Evolutionary conservation across 2,113 vertebrate genomes (phyloP).

Genomic region (Mionectes macconnelli): DNA sequence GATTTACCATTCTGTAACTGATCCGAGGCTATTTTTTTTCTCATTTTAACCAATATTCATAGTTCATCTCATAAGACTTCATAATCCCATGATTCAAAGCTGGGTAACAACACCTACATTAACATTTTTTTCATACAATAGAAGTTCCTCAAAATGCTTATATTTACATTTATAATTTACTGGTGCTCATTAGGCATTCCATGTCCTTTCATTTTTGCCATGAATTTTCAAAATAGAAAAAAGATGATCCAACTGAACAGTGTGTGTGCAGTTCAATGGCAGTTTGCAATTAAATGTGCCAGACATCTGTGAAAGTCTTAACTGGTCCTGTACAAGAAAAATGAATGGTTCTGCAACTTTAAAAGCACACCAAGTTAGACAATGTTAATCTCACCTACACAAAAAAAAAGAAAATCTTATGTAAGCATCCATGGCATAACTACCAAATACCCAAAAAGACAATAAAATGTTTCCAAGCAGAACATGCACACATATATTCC

Average conservation of each 20-base stretch:
- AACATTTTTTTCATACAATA: not conserved
- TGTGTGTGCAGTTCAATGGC: not conserved
- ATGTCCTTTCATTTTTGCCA: not conserved
- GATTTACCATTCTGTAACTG: not conserved
- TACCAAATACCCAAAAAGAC: not conserved
- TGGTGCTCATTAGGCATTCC: not conserved
- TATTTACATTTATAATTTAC: not conserved
- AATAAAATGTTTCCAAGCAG: not conserved
- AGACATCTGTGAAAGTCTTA: not conserved
- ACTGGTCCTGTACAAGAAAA: not conserved
- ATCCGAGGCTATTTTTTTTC: not conserved
- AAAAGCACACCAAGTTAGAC: not conserved
- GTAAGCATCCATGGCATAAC: not conserved
- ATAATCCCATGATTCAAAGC: not conserved
- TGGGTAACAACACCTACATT: not conserved
- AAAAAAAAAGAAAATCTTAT: not conserved
- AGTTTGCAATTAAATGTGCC: not conserved
- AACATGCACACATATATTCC: not conserved
- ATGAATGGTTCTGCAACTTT: not conserved
- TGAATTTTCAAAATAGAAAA: slow-evolving; percentile 18
- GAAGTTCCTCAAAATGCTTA: not conserved
- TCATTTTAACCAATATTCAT: not conserved
- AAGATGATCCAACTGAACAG: not conserved
- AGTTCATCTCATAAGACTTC: not conserved
- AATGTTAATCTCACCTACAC: not conserved